Percentiles rank a stretch among this genome's conserved stretches.
These are phyloP conservation scores for Sceloporus undulatus DNA, from an alignment of 2,113 vertebrate genomes.

Conservation along the genomic window DNA sequence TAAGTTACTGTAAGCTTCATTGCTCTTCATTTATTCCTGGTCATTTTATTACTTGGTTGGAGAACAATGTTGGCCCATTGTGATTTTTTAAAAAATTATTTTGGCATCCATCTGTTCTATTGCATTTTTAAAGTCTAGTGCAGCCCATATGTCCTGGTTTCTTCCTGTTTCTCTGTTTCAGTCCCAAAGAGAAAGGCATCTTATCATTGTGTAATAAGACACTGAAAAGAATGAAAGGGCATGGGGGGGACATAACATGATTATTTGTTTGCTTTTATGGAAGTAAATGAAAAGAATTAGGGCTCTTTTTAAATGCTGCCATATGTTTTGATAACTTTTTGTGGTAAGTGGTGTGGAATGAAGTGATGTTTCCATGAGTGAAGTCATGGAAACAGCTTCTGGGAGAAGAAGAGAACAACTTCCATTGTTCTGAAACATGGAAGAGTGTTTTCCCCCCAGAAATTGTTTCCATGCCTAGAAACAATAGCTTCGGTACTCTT, in stretches of 20 bases:
- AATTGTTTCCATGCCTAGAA: too few relatives aligned
- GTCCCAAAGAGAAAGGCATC: constrained; percentile 44
- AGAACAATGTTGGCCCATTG: constrained; percentile 63
- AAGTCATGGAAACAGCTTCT: too few relatives aligned
- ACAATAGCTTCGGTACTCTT: too few relatives aligned
- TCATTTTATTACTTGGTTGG: constrained; percentile 70
- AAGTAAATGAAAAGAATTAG: background rate
- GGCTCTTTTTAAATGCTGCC: constrained; percentile 49
- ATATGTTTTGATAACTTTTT: constrained; percentile 53
- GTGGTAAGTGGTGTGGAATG: too few relatives aligned
- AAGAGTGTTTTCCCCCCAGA: too few relatives aligned
- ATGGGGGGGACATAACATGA: too few relatives aligned
- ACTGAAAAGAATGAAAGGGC: too few relatives aligned
- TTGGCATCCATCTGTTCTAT: constrained; percentile 67
- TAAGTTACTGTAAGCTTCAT: constrained; percentile 65
- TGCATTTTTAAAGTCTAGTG: constrained; percentile 66
- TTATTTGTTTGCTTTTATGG: too few relatives aligned
- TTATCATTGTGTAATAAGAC: constrained; percentile 60
- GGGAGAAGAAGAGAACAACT: too few relatives aligned
- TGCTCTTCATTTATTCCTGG: constrained; percentile 76
- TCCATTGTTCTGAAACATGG: too few relatives aligned
- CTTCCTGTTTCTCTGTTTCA: background rate
- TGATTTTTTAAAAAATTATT: constrained; percentile 63
- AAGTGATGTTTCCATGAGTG: too few relatives aligned
- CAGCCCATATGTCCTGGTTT: constrained; percentile 59